phyloP scores from a whole-genome alignment of 1,140 invertebrate genomes.

The Pseudomyrmex cubaensis region DNA sequence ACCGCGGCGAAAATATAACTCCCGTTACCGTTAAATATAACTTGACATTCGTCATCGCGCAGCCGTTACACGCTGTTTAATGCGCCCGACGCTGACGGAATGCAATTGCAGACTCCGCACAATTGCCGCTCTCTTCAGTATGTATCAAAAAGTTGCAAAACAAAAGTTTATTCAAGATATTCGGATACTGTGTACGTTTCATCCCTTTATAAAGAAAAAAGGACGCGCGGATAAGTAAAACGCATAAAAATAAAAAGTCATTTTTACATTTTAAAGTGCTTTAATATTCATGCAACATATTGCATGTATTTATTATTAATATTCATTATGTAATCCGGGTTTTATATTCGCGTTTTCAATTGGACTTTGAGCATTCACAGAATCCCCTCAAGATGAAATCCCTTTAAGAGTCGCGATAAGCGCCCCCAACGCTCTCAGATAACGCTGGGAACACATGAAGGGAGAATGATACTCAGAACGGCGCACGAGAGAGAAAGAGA shows the following conservation, averaged over 20 bases:
- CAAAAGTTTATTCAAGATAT: slow-evolving; percentile 4
- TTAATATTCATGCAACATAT: neutral
- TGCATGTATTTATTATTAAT: neutral
- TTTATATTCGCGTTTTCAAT: neutral
- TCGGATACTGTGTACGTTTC: neutral
- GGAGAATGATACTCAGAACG: slow-evolving; percentile 33
- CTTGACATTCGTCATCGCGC: slow-evolving; percentile 54
- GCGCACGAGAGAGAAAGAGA: too few relatives aligned
- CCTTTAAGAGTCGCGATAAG: slow-evolving; percentile 54
- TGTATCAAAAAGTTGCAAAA: neutral
- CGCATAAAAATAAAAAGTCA: too few relatives aligned
- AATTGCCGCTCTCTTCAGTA: neutral
- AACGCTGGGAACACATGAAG: slow-evolving; percentile 34
- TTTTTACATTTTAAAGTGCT: too few relatives aligned
- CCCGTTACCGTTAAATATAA: slow-evolving; percentile 60
- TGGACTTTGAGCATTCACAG: neutral
- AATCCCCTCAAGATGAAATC: slow-evolving; percentile 43
- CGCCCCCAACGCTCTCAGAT: slow-evolving; percentile 46
- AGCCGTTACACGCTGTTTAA: slow-evolving; percentile 55
- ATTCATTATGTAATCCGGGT: slow-evolving; percentile 13
- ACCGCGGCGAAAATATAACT: slow-evolving; percentile 54
- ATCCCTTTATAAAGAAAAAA: neutral
- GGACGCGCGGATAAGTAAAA: too few relatives aligned
- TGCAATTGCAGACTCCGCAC: slow-evolving; percentile 32
- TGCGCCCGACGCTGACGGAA: slow-evolving; percentile 32